A percentile compares a stretch with the other conserved stretches of the same genome.
Evolutionary conservation across 2,797 vertebrate species (phyloP).

Genomic region (Mus caroli): DNA sequence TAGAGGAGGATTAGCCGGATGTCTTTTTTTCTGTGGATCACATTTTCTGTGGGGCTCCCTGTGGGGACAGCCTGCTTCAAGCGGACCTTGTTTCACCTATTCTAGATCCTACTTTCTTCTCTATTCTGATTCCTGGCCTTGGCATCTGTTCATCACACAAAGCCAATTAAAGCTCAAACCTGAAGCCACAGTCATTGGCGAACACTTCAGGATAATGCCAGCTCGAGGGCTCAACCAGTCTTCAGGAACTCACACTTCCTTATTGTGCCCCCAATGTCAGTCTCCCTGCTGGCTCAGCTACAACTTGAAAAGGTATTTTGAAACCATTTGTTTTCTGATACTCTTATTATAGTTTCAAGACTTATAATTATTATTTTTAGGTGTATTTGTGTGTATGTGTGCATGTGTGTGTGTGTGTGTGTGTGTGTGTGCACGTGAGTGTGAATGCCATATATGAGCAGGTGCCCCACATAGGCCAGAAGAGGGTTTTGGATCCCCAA

Average conservation of each 20-base stretch:
- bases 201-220: not conserved
- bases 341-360: not conserved
- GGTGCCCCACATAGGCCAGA: not conserved
- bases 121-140: not conserved
- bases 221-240: not conserved
- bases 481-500: not conserved
- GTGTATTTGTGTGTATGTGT: not conserved
- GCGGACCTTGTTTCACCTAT: not conserved
- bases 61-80: not conserved
- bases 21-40: not conserved
- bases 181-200: not conserved
- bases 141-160: not conserved
- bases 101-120: not conserved
- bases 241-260: not conserved
- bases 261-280: not conserved
- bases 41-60: not conserved
- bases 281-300: slow-evolving; percentile 33
- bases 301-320: not conserved
- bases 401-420: not conserved
- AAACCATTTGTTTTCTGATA: not conserved
- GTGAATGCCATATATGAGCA: not conserved
- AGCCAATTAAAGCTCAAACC: not conserved
- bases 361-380: not conserved
- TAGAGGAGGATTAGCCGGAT: not conserved
- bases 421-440: not conserved